Conservation (phyloP, 2,113 vertebrate species). For the Cervus canadensis region DNA sequence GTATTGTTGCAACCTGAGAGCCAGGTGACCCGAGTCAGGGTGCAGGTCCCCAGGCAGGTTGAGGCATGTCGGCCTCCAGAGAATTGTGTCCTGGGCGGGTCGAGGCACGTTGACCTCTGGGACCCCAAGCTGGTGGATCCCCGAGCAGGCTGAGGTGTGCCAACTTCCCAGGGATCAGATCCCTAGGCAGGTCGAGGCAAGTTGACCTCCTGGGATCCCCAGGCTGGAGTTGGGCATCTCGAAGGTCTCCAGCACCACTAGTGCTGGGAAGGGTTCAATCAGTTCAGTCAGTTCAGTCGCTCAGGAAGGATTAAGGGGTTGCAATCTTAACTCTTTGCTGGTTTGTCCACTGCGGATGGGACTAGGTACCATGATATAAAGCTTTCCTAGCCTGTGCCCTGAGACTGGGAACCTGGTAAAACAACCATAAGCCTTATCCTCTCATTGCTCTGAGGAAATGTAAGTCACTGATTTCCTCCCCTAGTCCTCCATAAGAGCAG, state of each 20-base stretch:
- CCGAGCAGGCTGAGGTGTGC: not conserved
- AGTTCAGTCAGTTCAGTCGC: too few relatives aligned
- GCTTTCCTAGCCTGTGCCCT: not conserved
- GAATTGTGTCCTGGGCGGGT: not conserved
- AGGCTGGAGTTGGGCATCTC: not conserved
- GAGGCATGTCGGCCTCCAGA: not conserved
- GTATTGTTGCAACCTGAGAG: not conserved
- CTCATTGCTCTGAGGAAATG: not conserved
- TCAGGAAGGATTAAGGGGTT: not conserved
- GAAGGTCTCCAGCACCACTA: fast-evolving
- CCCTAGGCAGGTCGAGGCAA: not conserved
- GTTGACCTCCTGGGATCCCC: not conserved
- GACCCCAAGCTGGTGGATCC: not conserved
- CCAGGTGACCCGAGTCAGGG: not conserved
- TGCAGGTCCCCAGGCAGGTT: not conserved
- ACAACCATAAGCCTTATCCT: not conserved
- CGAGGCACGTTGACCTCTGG: not conserved
- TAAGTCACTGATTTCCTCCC: not conserved
- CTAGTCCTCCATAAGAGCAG: not conserved
- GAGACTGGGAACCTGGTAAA: not conserved
- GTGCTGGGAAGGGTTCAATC: not conserved
- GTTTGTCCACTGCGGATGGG: not conserved
- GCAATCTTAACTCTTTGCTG: not conserved
- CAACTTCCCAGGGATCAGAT: not conserved
- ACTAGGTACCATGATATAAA: not conserved